phyloP scores from a whole-genome alignment of 2,113 vertebrate genomes.

The Balaeniceps rex region DNA sequence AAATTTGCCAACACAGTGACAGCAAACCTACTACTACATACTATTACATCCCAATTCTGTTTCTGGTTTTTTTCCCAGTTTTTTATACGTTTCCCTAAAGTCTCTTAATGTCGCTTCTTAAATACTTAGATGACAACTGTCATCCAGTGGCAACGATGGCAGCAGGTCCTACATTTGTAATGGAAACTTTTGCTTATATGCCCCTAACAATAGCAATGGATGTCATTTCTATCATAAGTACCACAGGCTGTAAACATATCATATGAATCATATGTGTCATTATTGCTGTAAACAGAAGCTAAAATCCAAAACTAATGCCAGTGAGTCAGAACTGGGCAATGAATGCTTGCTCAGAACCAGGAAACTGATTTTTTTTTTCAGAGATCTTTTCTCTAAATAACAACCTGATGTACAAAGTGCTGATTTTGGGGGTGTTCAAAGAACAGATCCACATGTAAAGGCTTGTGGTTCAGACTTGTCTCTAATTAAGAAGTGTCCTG shows the following conservation, averaged over 20 bases:
- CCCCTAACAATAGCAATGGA: background rate
- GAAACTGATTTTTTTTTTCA: background rate
- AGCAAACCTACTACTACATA: background rate
- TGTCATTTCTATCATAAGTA: background rate
- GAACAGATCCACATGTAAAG: slow-evolving; percentile 45
- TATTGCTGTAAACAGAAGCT: background rate
- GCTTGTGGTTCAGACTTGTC: slow-evolving; percentile 8
- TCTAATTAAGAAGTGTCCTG: slow-evolving; percentile 66
- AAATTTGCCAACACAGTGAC: background rate
- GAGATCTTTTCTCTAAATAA: slow-evolving; percentile 11
- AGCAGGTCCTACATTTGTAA: background rate
- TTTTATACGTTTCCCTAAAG: background rate
- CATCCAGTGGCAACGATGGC: background rate
- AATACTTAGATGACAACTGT: background rate
- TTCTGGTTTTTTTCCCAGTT: background rate
- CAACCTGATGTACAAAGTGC: background rate
- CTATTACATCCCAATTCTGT: background rate
- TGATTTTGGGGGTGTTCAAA: slow-evolving; percentile 56
- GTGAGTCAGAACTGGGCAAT: background rate
- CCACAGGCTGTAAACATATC: background rate
- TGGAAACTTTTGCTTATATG: background rate
- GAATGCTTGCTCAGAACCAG: background rate
- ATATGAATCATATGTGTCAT: background rate
- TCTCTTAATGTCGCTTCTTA: background rate
- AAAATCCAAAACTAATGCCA: background rate